Conservation (phyloP, 2,797 vertebrate genomes). For the Coregonus sp. region DNA sequence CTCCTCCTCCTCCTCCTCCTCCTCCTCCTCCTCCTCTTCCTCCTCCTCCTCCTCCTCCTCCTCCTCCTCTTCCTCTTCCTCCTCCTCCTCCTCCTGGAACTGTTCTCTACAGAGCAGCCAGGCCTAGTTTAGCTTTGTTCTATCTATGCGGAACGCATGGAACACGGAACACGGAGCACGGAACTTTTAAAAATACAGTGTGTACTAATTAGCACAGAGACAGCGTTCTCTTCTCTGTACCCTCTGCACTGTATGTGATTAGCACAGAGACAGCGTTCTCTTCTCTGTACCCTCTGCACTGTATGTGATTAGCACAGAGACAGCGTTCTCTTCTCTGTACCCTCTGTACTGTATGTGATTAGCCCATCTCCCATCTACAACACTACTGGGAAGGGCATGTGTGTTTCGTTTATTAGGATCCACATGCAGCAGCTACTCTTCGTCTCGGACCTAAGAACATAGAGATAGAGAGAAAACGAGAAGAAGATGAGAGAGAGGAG, state of each 20-base stretch:
- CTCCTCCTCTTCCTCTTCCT: background rate
- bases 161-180: conserved; percentile 31
- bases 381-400: conserved; percentile 27
- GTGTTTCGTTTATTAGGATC: too few relatives aligned
- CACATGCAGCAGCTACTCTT: too few relatives aligned
- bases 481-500: too few relatives aligned
- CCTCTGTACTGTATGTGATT: conserved; percentile 27
- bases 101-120: conserved; percentile 21
- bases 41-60: too few relatives aligned
- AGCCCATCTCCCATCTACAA: conserved; percentile 51
- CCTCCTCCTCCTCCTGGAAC: background rate
- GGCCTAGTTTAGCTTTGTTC: conserved; percentile 37
- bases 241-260: conserved; percentile 28
- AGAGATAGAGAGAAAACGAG: too few relatives aligned
- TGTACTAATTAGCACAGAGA: conserved; percentile 65
- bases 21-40: background rate
- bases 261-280: conserved; percentile 46
- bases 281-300: conserved; percentile 26
- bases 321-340: conserved; percentile 44
- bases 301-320: conserved; percentile 58
- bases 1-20: too few relatives aligned
- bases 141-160: too few relatives aligned
- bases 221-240: conserved; percentile 44
- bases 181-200: conserved; percentile 47
- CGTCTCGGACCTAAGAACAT: too few relatives aligned